Evolutionary conservation across 2,888 invertebrate genomes (phyloP).

Genomic region (Mystacides longicornis): DNA sequence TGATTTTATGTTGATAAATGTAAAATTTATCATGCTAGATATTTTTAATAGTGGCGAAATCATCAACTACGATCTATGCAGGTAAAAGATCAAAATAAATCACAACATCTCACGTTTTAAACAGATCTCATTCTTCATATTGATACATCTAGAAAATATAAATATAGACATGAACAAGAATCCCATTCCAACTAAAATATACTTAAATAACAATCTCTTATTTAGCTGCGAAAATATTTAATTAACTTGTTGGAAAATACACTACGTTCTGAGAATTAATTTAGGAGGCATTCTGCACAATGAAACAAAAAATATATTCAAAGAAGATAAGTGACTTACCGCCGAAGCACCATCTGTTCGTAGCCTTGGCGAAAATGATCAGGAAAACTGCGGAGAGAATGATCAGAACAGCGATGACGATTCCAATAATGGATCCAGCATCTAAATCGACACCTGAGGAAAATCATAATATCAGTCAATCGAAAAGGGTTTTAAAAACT

Average conservation of each 20-base stretch:
- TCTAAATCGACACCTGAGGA: slow-evolving; percentile 60
- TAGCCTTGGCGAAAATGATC: slow-evolving; percentile 68
- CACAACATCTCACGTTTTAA: no score
- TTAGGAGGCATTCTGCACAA: neutral
- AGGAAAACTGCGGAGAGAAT: slow-evolving; percentile 57
- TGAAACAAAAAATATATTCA: neutral
- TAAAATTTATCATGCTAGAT: no score
- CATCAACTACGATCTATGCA: no score
- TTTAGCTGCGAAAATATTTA: neutral
- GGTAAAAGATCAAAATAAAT: no score
- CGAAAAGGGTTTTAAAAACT: no score
- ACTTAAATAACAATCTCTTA: neutral
- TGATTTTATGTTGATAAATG: no score
- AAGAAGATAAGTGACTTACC: slow-evolving; percentile 6
- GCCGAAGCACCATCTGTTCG: slow-evolving; percentile 80
- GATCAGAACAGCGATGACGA: slow-evolving; percentile 62
- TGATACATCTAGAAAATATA: neutral
- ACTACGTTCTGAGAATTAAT: neutral
- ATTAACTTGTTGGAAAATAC: neutral
- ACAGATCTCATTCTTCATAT: slow-evolving; percentile 1
- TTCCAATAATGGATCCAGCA: slow-evolving; percentile 70
- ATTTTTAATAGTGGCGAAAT: no score
- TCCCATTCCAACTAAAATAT: slow-evolving; percentile 1
- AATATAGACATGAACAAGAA: neutral
- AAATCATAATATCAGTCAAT: no score